Evolutionary conservation across 2,797 vertebrate species (phyloP).

Genomic region (Pelobates cultripes): DNA sequence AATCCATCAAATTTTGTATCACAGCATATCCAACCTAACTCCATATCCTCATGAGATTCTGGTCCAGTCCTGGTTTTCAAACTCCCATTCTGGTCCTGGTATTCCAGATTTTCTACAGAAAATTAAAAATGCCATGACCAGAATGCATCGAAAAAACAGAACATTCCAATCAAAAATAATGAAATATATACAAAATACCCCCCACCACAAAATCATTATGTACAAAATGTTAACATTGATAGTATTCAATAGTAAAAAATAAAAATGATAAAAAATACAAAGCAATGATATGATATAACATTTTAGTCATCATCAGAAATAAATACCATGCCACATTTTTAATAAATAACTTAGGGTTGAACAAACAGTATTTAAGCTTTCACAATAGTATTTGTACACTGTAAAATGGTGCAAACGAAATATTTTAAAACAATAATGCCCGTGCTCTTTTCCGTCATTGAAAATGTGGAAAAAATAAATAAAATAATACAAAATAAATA

Average conservation of each 20-base stretch:
- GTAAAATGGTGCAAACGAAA: conserved; percentile 16
- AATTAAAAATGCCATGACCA: conserved; percentile 58
- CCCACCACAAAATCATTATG: conserved; percentile 15
- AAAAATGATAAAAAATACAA: conserved; percentile 31
- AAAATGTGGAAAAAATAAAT: conserved; percentile 20
- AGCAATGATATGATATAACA: conserved; percentile 31
- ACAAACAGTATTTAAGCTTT: conserved; percentile 41
- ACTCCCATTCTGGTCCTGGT: conserved; percentile 58
- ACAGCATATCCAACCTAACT: conserved; percentile 56
- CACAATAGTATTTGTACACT: conserved; percentile 46
- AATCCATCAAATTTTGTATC: conserved; percentile 56
- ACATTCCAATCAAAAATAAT: conserved; percentile 46
- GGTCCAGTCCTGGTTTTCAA: conserved; percentile 57
- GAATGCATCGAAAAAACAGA: conserved; percentile 58
- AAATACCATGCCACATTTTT: conserved; percentile 50
- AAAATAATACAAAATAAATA: not conserved
- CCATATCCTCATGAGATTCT: conserved; percentile 57
- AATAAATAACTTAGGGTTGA: conserved; percentile 25
- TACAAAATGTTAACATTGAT: conserved; percentile 46
- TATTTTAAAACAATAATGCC: conserved; percentile 12
- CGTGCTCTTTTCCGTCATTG: conserved; percentile 47
- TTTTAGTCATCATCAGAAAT: conserved; percentile 31
- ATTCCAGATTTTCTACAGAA: conserved; percentile 58
- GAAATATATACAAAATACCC: conserved; percentile 7
- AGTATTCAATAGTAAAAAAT: conserved; percentile 42